Evolutionary conservation across 2,888 invertebrate species (phyloP).

Genomic region (Steinernema hermaphroditum): DNA sequence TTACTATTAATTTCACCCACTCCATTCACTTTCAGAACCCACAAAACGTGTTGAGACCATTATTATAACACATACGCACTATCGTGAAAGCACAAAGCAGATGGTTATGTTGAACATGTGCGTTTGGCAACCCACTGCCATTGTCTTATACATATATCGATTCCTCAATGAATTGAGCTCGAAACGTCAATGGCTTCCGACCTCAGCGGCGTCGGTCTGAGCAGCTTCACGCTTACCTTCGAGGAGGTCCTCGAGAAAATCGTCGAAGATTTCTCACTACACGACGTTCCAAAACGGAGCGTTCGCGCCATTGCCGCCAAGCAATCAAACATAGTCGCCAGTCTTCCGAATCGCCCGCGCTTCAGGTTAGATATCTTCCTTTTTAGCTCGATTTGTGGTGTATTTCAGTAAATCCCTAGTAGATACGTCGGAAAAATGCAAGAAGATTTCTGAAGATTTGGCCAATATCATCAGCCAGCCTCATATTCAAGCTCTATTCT

Average conservation of each 20-base stretch:
- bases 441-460: background rate
- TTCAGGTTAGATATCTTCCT: no score
- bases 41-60: no score
- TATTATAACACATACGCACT: no score
- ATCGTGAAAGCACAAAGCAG: no score
- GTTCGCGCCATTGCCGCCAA: conserved; percentile 15
- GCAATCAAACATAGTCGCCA: conserved; percentile 14
- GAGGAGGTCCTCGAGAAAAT: background rate
- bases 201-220: background rate
- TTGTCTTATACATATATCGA: no score
- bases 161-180: no score
- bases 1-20: no score
- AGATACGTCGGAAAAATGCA: conserved; percentile 6
- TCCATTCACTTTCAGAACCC: no score
- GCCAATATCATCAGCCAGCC: background rate
- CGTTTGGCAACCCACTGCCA: no score
- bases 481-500: background rate
- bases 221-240: background rate
- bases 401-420: conserved; percentile 13
- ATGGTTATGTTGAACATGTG: no score
- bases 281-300: background rate
- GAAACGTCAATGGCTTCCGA: background rate
- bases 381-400: background rate
- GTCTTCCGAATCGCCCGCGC: conserved; percentile 13
- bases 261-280: background rate